Percentiles rank a stretch among this genome's conserved stretches.
These are phyloP conservation scores for Epinephelus cyanopodus DNA, from an alignment of 2,113 vertebrate genomes.

Conservation along the genomic window DNA sequence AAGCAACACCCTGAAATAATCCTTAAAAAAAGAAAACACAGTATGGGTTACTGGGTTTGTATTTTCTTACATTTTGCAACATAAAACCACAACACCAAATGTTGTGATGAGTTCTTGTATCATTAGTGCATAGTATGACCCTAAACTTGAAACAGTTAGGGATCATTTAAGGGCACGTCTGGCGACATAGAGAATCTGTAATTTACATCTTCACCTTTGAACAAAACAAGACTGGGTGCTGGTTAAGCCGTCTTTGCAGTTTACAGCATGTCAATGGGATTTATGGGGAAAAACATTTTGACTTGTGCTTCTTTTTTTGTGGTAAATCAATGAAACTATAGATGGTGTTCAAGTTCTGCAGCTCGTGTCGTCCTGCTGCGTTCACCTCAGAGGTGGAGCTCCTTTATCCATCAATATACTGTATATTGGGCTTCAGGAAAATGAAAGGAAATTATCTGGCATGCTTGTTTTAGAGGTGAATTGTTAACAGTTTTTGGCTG, in stretches of 20 bases:
- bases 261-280: conserved; percentile 1
- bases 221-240: neutral
- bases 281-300: neutral
- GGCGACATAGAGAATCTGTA: neutral
- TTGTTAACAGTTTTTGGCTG: neutral
- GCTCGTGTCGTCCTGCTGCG: neutral
- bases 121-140: neutral
- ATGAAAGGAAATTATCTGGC: neutral
- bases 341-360: neutral
- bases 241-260: neutral
- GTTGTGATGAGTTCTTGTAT: neutral
- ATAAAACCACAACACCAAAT: neutral
- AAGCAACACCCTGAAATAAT: conserved; percentile 4
- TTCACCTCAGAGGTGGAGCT: neutral
- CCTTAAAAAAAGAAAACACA: neutral
- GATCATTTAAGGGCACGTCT: neutral
- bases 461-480: neutral
- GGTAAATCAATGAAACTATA: neutral
- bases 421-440: neutral
- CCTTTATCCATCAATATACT: neutral
- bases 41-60: neutral
- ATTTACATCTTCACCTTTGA: neutral
- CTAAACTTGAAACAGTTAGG: neutral
- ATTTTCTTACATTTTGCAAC: neutral
- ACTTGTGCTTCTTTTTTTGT: conserved; percentile 8